Conservation (phyloP, 53 echinoderm and acorn worm species). For the Patiria pectinifera region DNA sequence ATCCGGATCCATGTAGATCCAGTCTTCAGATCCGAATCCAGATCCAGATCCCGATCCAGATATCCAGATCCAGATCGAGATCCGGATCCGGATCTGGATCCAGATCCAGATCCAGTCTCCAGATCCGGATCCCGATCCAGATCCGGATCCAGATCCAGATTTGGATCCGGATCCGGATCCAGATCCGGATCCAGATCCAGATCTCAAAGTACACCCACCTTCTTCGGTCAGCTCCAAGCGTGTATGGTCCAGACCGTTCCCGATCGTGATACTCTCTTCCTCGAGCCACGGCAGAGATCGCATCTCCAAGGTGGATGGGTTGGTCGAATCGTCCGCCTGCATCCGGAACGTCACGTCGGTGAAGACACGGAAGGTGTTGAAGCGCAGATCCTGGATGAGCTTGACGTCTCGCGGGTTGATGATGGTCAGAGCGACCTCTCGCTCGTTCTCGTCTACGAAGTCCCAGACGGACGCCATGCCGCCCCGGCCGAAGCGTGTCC, state of each 20-base stretch:
- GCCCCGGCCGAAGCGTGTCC: constrained; percentile 73
- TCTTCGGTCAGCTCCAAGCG: constrained; percentile 53
- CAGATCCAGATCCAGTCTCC: too few relatives aligned
- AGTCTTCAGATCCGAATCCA: too few relatives aligned
- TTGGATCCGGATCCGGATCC: too few relatives aligned
- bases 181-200: too few relatives aligned
- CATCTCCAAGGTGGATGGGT: constrained; percentile 43
- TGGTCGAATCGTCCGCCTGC: constrained; percentile 59
- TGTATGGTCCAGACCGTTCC: constrained; percentile 48
- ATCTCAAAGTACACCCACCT: constrained; percentile 2
- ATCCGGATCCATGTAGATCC: too few relatives aligned
- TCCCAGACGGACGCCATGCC: constrained; percentile 59
- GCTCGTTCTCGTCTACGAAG: constrained; percentile 58
- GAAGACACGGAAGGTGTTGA: constrained; percentile 61
- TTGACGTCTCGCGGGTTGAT: constrained; percentile 51
- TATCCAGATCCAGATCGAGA: too few relatives aligned
- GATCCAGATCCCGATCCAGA: too few relatives aligned
- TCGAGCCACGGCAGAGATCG: constrained; percentile 55
- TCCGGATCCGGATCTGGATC: too few relatives aligned
- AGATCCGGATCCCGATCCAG: too few relatives aligned
- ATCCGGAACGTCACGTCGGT: constrained; percentile 64
- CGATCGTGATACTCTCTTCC: constrained; percentile 8
- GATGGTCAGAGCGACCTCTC: constrained; percentile 55
- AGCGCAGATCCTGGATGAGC: constrained; percentile 54
- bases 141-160: too few relatives aligned